Evolutionary conservation across 2,797 vertebrate genomes (phyloP).

Genomic region (Chiloscyllium punctatum): DNA sequence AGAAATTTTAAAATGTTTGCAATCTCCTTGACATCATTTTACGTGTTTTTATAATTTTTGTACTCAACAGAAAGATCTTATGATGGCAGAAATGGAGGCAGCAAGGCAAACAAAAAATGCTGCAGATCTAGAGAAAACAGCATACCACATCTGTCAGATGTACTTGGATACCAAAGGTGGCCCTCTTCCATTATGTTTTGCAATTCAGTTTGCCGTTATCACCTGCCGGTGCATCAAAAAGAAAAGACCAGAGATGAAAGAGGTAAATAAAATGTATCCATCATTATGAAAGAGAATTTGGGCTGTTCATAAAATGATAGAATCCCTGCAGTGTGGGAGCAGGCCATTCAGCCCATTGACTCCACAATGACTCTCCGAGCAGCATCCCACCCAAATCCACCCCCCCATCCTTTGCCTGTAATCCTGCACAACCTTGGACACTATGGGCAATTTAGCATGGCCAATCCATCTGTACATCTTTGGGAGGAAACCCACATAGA

Average conservation of each 20-base stretch:
- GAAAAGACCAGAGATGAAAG: conserved; percentile 49
- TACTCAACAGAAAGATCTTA: conserved; percentile 59
- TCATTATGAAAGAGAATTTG: background rate
- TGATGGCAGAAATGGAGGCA: conserved; percentile 54
- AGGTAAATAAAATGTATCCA: conserved; percentile 51
- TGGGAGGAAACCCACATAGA: too few species aligned
- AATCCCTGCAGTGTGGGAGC: background rate
- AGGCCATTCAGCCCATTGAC: too few species aligned
- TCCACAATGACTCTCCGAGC: too few species aligned
- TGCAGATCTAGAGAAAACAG: conserved; percentile 41
- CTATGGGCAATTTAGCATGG: too few species aligned
- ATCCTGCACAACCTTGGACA: too few species aligned
- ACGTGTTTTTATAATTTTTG: background rate
- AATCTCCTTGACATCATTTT: background rate
- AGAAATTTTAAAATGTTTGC: background rate
- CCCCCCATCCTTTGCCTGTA: too few species aligned
- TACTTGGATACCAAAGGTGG: conserved; percentile 53
- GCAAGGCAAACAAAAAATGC: conserved; percentile 39
- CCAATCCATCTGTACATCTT: too few species aligned
- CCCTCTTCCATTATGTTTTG: conserved; percentile 43
- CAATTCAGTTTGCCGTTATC: conserved; percentile 50
- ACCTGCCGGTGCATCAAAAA: conserved; percentile 58
- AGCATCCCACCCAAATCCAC: too few species aligned
- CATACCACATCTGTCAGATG: conserved; percentile 52
- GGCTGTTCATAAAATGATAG: background rate